Conservation (phyloP, 92 coral and sea anemone genomes). For the Porites lobata region DNA sequence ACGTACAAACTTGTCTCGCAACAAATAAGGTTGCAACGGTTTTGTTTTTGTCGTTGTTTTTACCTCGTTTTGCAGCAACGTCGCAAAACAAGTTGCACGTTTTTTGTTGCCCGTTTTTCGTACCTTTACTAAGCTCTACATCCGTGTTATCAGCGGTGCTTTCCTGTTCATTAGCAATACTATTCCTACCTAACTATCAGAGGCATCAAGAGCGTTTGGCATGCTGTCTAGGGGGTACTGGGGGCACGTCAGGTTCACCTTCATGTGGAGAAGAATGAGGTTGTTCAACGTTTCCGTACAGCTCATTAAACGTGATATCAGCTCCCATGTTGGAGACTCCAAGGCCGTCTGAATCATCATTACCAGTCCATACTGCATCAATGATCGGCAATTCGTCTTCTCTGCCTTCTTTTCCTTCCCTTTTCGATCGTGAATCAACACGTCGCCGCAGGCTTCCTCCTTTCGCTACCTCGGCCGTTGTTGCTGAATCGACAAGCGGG, state of each 20-base stretch:
- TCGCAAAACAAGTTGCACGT: too few species aligned
- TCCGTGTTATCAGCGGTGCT: too few species aligned
- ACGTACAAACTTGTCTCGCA: too few species aligned
- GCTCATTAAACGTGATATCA: constrained; percentile 26
- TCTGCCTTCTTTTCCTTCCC: background rate
- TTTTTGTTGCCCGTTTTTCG: background rate
- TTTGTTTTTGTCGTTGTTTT: too few species aligned
- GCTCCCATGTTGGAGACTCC: constrained; percentile 28
- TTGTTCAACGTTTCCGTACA: constrained; percentile 31
- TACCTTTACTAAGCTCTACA: background rate
- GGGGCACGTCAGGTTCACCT: constrained; percentile 19
- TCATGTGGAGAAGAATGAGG: background rate
- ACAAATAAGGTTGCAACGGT: too few species aligned
- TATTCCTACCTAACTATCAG: constrained; percentile 8
- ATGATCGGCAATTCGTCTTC: constrained; percentile 29
- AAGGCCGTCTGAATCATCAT: background rate
- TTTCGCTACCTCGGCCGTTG: constrained; percentile 33
- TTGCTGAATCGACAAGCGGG: constrained; percentile 63
- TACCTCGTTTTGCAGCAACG: too few species aligned
- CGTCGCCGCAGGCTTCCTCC: constrained; percentile 20
- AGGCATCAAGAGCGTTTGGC: constrained; percentile 10
- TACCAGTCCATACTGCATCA: background rate
- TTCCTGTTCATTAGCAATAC: background rate
- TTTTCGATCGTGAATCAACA: constrained; percentile 32
- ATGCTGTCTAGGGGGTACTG: constrained; percentile 9